Base-by-base conservation (phyloP, 2,888 invertebrate genomes). In the Ophonus ardosiacus region DNA sequence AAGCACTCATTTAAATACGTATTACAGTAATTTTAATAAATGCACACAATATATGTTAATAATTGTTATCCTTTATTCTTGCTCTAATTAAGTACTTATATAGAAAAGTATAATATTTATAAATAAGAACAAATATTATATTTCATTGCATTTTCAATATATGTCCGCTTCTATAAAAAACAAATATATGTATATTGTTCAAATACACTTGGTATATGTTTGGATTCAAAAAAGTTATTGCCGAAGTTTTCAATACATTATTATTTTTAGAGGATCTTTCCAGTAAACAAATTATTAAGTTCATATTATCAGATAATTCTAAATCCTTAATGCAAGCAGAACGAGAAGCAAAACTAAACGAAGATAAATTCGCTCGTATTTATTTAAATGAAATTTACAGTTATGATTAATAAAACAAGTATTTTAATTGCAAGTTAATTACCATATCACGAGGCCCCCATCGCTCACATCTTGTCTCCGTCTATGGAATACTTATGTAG, bases 1-100 rank as follows among this genome's bases (percentile, higher is more conserved):
- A 74, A 74, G 71, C 40, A 10, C 18, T 74, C 40, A 74, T 74
- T 74, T 43, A 74, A 74, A 74, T 74, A 74, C 71, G 43, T 74
- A 74, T 74, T 74, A 74, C 71, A 74, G 43, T 74, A 40, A 74
- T 74, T 68, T 74, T 74, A 74, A 74, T 74, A 74, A 74, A 74
- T 51, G 51, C 21, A 51, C 71, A 74, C 71, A 74, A 74, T 74
- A 43, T 74, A 68, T 68, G 24, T 7, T 13, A n/a, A 43, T 74
- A 74, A 74, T 74, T 74, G 71, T 51, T 17, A 74, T 43, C 40
- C 18, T 40, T 74, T 17, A 21, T 74, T 74, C 21, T 43, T 43
- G 71, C 40, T 10, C 71, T 43, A 43, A 74, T 74, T 74, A 74
- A 40, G 17, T 43, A 43, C 71, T 43, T 74, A 74, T 74, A 51